Conservation (phyloP, 2,888 invertebrate species). For the Apomyelois bistriatella region DNA sequence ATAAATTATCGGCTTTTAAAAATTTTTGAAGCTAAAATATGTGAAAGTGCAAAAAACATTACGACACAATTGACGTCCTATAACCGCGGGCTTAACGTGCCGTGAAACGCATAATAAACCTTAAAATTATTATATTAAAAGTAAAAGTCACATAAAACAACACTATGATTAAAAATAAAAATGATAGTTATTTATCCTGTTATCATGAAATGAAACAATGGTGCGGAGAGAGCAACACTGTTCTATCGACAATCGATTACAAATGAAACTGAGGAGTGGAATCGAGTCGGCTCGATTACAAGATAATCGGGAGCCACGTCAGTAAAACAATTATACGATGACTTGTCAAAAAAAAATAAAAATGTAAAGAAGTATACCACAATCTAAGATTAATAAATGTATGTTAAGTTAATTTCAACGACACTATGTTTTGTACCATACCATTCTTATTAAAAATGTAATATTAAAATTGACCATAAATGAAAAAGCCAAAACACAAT, state of each 20-base stretch:
- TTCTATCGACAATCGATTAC: constrained; percentile 46
- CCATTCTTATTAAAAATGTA: no score
- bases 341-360: neutral
- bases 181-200: constrained; percentile 47
- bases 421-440: no score
- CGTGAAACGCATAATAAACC: constrained; percentile 1
- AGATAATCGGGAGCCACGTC: constrained; percentile 32
- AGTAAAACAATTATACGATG: constrained; percentile 24
- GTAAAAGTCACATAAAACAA: constrained; percentile 48
- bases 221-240: constrained; percentile 47
- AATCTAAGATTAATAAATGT: no score
- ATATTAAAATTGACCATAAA: no score
- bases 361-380: no score
- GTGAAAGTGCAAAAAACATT: neutral
- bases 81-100: neutral
- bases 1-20: no score
- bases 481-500: no score
- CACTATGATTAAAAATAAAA: constrained; percentile 34
- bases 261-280: constrained; percentile 47
- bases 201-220: constrained; percentile 61
- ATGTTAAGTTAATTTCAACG: no score
- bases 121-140: constrained; percentile 29
- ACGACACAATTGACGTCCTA: neutral
- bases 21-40: no score
- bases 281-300: constrained; percentile 28